Percentiles rank a stretch among this genome's conserved stretches.
These are phyloP conservation scores for Orientallactaga bullata DNA, from an alignment of 2,113 vertebrate genomes.

Conservation along the genomic window DNA sequence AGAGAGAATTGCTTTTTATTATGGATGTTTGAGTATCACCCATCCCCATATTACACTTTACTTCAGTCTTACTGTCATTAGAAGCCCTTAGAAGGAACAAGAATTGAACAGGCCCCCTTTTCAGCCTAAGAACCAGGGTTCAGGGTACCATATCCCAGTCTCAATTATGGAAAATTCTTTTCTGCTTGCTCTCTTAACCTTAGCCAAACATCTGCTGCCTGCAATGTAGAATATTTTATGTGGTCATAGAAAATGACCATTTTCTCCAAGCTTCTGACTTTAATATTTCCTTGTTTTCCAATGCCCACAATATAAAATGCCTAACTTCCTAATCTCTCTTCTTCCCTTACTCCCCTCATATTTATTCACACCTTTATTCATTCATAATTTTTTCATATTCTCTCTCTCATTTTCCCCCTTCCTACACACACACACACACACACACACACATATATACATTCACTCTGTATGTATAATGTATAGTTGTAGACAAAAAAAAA, in stretches of 20 bases:
- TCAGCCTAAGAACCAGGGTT: too few species aligned
- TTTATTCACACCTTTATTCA: too few species aligned
- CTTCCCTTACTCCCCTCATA: background rate
- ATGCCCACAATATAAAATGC: background rate
- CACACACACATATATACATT: background rate
- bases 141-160: background rate
- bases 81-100: rapidly evolving
- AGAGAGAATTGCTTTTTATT: background rate
- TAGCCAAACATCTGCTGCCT: background rate
- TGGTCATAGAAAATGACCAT: background rate
- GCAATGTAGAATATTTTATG: background rate
- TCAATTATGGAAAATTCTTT: too few species aligned
- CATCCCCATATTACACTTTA: too few species aligned
- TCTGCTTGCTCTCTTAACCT: background rate
- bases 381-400: background rate
- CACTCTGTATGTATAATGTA: background rate
- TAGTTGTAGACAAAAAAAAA: background rate
- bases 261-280: background rate
- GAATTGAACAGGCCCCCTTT: background rate
- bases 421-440: too few species aligned
- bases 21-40: background rate
- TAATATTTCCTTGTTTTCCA: background rate
- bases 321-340: background rate
- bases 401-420: background rate
- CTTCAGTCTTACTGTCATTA: rapidly evolving